Conservation (phyloP, 30 jellyfish, hydroid and myxozoan genomes). For the Aurelia sp. region DNA sequence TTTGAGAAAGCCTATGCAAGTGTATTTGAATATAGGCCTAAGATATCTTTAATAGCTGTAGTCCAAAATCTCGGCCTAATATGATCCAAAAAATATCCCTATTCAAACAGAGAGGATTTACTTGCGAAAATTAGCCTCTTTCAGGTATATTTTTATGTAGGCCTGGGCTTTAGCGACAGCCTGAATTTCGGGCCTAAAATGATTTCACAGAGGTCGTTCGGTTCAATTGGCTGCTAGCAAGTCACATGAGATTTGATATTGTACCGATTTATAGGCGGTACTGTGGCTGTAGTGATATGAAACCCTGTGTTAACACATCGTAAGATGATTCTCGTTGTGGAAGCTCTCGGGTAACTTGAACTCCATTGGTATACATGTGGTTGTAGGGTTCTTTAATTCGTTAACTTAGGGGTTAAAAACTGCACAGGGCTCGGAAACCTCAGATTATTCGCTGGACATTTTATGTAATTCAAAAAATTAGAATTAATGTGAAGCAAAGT, state of each 20-base stretch:
- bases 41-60: no score
- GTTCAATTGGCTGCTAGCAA: not conserved
- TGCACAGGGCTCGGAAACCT: not conserved
- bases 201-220: no score
- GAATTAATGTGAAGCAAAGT: no score
- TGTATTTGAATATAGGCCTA: no score
- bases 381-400: not conserved
- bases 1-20: no score
- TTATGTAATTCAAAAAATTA: not conserved
- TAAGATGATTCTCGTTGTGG: constrained; percentile 1
- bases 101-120: no score
- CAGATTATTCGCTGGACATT: not conserved
- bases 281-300: constrained; percentile 12
- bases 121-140: no score
- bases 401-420: not conserved
- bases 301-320: constrained; percentile 31
- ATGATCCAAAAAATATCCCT: no score
- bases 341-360: not conserved
- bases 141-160: no score
- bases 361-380: not conserved
- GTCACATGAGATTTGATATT: not conserved
- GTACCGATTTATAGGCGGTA: constrained; percentile 35
- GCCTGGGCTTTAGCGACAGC: no score
- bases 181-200: no score
- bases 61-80: no score